These are phyloP conservation scores for Ruditapes philippinarum DNA, from an alignment of 1,140 invertebrate species.

Conservation along the genomic window DNA sequence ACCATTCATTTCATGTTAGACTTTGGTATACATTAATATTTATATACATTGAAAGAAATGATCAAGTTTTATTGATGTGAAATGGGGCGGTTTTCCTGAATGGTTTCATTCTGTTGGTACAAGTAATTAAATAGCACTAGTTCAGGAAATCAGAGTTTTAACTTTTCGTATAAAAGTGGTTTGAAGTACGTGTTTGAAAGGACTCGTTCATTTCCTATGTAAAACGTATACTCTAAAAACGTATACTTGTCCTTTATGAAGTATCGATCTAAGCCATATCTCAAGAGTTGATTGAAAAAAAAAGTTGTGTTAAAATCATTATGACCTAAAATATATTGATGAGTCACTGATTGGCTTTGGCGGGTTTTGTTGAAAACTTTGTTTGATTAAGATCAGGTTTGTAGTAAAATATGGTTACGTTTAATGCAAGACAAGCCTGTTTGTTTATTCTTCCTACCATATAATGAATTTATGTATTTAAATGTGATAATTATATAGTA, in stretches of 20 bases:
- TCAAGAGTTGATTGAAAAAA: neutral
- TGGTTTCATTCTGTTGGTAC: neutral
- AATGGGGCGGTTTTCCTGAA: neutral
- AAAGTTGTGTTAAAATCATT: neutral
- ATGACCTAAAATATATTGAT: constrained; percentile 2
- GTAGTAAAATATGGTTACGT: too few species aligned
- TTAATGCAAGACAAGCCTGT: too few species aligned
- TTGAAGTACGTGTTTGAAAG: neutral
- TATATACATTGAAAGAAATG: too few species aligned
- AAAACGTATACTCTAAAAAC: neutral
- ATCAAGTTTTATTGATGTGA: constrained; percentile 6
- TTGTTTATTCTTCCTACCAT: too few species aligned
- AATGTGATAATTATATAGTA: too few species aligned
- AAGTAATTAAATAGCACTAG: neutral
- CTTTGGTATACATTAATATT: too few species aligned
- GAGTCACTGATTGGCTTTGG: neutral
- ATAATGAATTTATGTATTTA: too few species aligned
- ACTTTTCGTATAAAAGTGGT: neutral
- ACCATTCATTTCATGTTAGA: neutral
- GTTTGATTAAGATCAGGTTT: too few species aligned
- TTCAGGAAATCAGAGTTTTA: neutral
- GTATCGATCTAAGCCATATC: neutral
- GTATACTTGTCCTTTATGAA: neutral
- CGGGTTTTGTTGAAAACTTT: neutral
- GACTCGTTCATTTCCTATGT: neutral